Conservation (phyloP, 2,797 vertebrate species). For the Channa striata region DNA sequence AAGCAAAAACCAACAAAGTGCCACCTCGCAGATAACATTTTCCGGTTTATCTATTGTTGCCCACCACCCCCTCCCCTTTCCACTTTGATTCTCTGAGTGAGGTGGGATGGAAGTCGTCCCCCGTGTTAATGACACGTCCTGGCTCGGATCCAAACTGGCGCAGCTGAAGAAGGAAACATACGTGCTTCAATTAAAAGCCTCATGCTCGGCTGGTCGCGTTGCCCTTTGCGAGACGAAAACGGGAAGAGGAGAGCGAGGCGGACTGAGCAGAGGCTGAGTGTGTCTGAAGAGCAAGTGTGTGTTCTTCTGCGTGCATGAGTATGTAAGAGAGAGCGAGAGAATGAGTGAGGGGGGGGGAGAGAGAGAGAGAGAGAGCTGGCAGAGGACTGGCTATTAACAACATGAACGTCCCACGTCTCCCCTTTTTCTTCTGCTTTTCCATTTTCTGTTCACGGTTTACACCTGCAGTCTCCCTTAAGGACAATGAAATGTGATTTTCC, state of each 20-base stretch:
- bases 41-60: conserved; percentile 17
- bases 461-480: conserved; percentile 72
- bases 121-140: conserved; percentile 66
- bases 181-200: conserved; percentile 82
- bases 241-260: conserved; percentile 22
- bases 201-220: conserved; percentile 72
- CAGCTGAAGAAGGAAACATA: conserved; percentile 61
- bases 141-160: conserved; percentile 65
- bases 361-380: conserved; percentile 42
- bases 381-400: conserved; percentile 57
- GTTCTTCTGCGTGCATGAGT: conserved; percentile 60
- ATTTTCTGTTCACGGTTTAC: conserved; percentile 67
- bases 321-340: conserved; percentile 40
- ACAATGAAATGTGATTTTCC: conserved; percentile 63
- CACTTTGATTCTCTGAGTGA: conserved; percentile 41
- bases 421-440: conserved; percentile 11
- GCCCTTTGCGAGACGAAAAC: conserved; percentile 59
- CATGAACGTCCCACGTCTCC: conserved; percentile 57
- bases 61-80: no score
- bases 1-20: conserved; percentile 50
- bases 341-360: conserved; percentile 20
- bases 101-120: conserved; percentile 47
- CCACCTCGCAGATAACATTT: conserved; percentile 14
- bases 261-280: conserved; percentile 50
- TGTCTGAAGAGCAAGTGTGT: conserved; percentile 66